A percentile compares a stretch with the other conserved stretches of the same genome.
Evolutionary conservation across 30 jellyfish, hydroid and myxozoan species (phyloP).

Genomic region (Cassiopea andromeda): DNA sequence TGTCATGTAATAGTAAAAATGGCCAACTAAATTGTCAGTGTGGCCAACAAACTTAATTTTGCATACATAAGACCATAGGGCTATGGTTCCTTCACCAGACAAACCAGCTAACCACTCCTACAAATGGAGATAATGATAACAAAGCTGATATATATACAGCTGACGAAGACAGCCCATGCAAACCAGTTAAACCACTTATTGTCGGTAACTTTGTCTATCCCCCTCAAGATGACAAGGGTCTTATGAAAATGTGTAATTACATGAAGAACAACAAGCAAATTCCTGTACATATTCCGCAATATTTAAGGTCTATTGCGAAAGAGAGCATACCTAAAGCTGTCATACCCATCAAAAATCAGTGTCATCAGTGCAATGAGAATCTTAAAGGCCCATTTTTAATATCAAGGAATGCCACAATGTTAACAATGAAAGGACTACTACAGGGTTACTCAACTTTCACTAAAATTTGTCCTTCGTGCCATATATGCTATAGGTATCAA

Average conservation of each 20-base stretch:
- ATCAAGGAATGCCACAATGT: not conserved
- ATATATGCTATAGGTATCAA: constrained; percentile 60
- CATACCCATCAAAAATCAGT: not conserved
- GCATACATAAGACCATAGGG: constrained; percentile 26
- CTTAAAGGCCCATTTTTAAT: not conserved
- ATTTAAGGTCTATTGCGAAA: not conserved
- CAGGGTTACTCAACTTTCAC: not conserved
- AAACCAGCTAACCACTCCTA: not conserved
- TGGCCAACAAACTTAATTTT: not conserved
- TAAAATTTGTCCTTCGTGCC: constrained; percentile 8
- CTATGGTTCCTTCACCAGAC: not conserved
- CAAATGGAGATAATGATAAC: not conserved
- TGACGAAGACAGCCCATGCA: not conserved
- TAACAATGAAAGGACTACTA: not conserved
- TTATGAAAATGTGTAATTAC: not conserved
- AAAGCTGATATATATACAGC: not conserved
- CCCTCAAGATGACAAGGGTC: not conserved
- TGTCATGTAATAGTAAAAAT: not conserved
- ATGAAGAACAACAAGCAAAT: not conserved
- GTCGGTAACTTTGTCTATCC: not conserved
- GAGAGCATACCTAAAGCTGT: not conserved
- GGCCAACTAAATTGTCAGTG: constrained; percentile 6
- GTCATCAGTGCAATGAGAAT: not conserved
- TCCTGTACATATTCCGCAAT: not conserved
- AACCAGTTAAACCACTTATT: not conserved